Evolutionary conservation across 2,113 vertebrate species (phyloP).

Genomic region (Melanotaenia duboulayi): DNA sequence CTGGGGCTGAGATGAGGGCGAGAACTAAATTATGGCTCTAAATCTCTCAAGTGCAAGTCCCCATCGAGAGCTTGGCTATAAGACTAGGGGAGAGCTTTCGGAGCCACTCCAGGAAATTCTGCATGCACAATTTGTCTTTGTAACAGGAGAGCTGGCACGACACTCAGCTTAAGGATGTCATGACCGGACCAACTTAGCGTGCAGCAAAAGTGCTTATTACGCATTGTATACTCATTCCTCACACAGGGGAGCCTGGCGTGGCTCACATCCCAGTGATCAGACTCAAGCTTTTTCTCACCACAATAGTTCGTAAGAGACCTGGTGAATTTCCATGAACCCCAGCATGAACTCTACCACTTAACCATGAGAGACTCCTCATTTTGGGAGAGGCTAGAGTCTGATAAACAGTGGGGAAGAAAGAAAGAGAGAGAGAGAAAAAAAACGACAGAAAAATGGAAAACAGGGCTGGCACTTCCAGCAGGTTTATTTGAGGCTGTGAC

Average conservation of each 20-base stretch:
- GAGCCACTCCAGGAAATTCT: slow-evolving; percentile 77
- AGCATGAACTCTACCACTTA: slow-evolving; percentile 71
- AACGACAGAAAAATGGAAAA: slow-evolving; percentile 76
- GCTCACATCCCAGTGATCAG: slow-evolving; percentile 73
- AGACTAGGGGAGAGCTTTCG: slow-evolving; percentile 64
- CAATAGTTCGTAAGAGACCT: slow-evolving; percentile 74
- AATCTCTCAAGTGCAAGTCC: slow-evolving; percentile 71
- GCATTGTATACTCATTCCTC: slow-evolving; percentile 76
- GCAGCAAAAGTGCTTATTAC: slow-evolving; percentile 78
- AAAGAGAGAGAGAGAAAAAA: slow-evolving; percentile 38
- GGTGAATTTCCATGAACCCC: slow-evolving; percentile 80
- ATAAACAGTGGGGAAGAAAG: slow-evolving; percentile 75
- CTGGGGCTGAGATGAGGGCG: slow-evolving; percentile 56
- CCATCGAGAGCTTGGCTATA: slow-evolving; percentile 56
- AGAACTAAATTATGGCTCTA: slow-evolving; percentile 68
- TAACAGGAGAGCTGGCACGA: slow-evolving; percentile 75
- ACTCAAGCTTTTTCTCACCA: slow-evolving; percentile 75
- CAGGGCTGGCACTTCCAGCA: slow-evolving; percentile 75
- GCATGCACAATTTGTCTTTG: slow-evolving; percentile 81
- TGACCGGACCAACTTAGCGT: slow-evolving; percentile 77
- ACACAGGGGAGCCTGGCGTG: slow-evolving; percentile 77
- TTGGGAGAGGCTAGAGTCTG: slow-evolving; percentile 68
- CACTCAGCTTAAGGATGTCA: slow-evolving; percentile 73
- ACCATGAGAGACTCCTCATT: slow-evolving; percentile 76
- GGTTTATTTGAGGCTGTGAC: slow-evolving; percentile 82